Base-by-base conservation (phyloP, 1,140 invertebrate genomes). In the Papilio xuthus region DNA sequence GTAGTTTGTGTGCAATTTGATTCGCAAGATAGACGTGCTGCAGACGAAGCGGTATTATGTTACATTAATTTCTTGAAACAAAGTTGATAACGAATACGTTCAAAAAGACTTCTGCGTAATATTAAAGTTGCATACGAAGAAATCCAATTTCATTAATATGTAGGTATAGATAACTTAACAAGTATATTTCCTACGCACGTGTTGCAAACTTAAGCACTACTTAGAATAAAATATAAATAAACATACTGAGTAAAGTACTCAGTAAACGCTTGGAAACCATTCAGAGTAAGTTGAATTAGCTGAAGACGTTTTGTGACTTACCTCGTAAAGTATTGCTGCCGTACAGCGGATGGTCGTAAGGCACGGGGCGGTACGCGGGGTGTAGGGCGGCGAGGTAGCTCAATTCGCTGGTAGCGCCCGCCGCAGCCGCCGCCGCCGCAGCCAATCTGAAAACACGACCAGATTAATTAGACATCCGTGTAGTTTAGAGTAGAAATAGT, bases 311-410 rank as follows among this genome's bases (percentile, higher is more conserved):
- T 42, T 71, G 37, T 20, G 10, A 84, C 88, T 86, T 89, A 92
- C 92, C 92, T 91, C 92, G 78, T 84, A 93, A 85, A 56, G 92
- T 92, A 77, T 93, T 93, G 77, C 91, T 90, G 0, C 91, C 91
- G 56, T 93, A 93, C 1, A 92, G 78, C 0, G 92, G 89, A 86
- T 93, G 92, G 85, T 93, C 92, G 81, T 93, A 93, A 28, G 92
- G 89, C n/a, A 93, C 91, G 4, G 90, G 91, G 4, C 91, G 86
- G 85, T 93, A 93, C 0, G 91, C 92, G 9, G 91, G 92, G 73
- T 93, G 91, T 9, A 92, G 88, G 0, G 91, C 90, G n/a, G 91
- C 91, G n/a, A 93, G 86, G 84, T 94, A 93, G 83, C 91, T 91
- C 60, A 92, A 86, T 81, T 93, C 92, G 53, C 89, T 90, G 78